Base-by-base conservation (phyloP, 2,888 invertebrate genomes). In the Troglohyphantes excavatus region DNA sequence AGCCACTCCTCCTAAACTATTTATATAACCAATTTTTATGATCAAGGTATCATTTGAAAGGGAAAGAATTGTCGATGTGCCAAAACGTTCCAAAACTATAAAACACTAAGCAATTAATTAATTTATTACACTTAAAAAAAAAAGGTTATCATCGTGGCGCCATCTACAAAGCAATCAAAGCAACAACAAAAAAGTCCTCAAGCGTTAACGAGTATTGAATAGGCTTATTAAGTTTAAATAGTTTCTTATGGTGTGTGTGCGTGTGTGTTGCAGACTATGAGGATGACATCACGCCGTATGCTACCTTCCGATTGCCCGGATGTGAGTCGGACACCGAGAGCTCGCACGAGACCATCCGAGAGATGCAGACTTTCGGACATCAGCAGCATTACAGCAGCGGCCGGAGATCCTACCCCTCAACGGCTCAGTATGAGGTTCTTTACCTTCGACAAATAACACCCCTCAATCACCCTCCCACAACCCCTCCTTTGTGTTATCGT, bases 251-350 rank as follows among this genome's bases (percentile, higher is more conserved):
- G 39, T 39, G 39, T 2, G 39, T 39, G 39, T 39, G 1, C n/a
- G n/a, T n/a, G 21, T 81, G 70, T 75, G 81, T 81, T 79, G 33
- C 91, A 95, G 97, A 97, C 93, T 97, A 97, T 94, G 97, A 97
- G 93, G 97, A 97, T 94, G 97, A 98, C 93, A 97, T 97, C 92
- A 97, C 97, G 93, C 97, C 97, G 0, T 97, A 98, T 94, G 97
- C 97, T 84, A 98, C 97, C 72, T 98, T 97, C 94, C 97, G 97
- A 93, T 94, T 98, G 92, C 96, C 97, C 17, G 91, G 91, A 83
- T 91, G 90, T 27, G 91, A 91, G 68, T 91, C 91, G 63, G 91
- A 91, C 90, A 91, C 91, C 78, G 91, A 91, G 82, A 91, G 91
- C 72, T 91, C 91, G 9, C 90, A 91, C 59, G 90, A 90, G 43